phyloP scores from a whole-genome alignment of 2,888 invertebrate species.

The Eupithecia inturbata region DNA sequence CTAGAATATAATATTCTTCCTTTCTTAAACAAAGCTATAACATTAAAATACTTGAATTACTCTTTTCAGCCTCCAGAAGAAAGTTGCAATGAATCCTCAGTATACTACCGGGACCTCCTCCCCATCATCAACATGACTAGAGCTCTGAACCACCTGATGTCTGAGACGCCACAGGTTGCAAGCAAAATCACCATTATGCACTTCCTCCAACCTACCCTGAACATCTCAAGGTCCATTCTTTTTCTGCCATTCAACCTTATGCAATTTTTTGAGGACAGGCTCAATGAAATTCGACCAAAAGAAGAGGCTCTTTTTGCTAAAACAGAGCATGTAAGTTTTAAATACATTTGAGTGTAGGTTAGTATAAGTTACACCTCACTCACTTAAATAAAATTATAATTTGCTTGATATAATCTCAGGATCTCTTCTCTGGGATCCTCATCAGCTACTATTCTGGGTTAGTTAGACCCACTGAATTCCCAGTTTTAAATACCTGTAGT shows the following conservation, averaged over 20 bases:
- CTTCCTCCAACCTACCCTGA: slow-evolving; percentile 65
- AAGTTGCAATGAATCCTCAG: slow-evolving; percentile 60
- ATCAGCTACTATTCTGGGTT: background rate
- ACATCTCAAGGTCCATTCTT: slow-evolving; percentile 61
- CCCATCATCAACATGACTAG: slow-evolving; percentile 73
- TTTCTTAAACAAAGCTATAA: background rate
- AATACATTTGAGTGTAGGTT: background rate
- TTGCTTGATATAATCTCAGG: background rate
- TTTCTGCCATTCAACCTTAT: slow-evolving; percentile 65
- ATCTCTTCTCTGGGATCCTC: background rate
- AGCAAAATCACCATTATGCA: slow-evolving; percentile 55
- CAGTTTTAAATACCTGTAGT: background rate
- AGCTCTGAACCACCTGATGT: slow-evolving; percentile 63
- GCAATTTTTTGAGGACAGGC: slow-evolving; percentile 62
- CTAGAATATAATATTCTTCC: too few species aligned
- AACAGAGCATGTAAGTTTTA: slow-evolving; percentile 51
- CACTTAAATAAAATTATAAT: background rate
- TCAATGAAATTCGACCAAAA: slow-evolving; percentile 61
- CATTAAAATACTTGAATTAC: background rate
- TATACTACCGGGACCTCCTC: slow-evolving; percentile 72
- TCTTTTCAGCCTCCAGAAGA: slow-evolving; percentile 64
- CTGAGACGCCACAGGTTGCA: slow-evolving; percentile 55
- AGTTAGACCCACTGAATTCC: background rate
- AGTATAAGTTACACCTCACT: background rate
- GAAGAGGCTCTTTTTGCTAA: slow-evolving; percentile 66